A percentile compares a stretch with the other conserved stretches of the same genome.
Conservation (phyloP, 2,113 vertebrate species). For the Ornithorhynchus anatinus region DNA sequence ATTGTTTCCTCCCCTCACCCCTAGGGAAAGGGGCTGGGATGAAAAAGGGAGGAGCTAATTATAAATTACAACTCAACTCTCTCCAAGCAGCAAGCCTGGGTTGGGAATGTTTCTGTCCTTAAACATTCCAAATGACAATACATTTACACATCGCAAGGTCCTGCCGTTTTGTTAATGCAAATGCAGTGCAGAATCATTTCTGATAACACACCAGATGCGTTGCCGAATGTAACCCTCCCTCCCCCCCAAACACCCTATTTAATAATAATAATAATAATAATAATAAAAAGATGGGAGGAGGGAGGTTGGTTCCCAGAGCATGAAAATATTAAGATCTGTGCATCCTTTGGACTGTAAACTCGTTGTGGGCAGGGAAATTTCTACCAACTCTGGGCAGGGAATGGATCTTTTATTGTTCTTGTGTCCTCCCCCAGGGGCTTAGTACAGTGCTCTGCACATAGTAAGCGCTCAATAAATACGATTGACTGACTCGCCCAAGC, state of each 20-base stretch:
- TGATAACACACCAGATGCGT: neutral
- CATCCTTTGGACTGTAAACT: too few species aligned
- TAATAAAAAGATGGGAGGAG: neutral
- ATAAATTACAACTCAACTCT: constrained; percentile 56
- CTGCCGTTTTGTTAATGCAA: constrained; percentile 23
- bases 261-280: neutral
- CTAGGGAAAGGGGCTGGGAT: constrained; percentile 35
- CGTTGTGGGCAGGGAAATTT: too few species aligned
- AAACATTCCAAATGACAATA: constrained; percentile 2
- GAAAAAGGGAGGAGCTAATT: constrained; percentile 51
- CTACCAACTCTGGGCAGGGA: too few species aligned
- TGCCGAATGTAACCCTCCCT: neutral
- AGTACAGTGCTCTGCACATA: too few species aligned
- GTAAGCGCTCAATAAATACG: too few species aligned
- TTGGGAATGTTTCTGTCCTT: neutral
- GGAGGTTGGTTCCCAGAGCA: too few species aligned
- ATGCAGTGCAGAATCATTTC: constrained; percentile 19
- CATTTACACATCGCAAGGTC: constrained; percentile 7
- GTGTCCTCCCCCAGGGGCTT: too few species aligned
- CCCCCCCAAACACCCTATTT: neutral
- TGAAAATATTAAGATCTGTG: too few species aligned
- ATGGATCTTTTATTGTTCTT: too few species aligned
- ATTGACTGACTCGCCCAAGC: too few species aligned
- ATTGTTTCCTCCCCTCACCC: constrained; percentile 68
- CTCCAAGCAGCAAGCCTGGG: constrained; percentile 14